phyloP scores from a whole-genome alignment of 2,888 invertebrate species.

The Prenolepis imparis region DNA sequence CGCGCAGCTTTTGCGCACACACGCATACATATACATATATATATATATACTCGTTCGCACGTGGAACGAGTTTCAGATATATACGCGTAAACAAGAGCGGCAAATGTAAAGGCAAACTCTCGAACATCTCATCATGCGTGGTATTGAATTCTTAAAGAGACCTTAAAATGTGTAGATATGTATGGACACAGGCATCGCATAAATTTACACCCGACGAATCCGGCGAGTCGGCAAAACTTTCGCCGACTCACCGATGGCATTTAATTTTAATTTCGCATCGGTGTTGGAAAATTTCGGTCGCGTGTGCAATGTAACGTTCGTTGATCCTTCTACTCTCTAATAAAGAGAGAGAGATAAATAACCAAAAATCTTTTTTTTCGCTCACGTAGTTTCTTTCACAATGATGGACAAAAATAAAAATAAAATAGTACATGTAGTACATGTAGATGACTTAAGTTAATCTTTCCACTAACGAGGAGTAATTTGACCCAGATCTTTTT shows the following conservation, averaged over 20 bases:
- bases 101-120: neutral
- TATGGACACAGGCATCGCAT: neutral
- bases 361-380: neutral
- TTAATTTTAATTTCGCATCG: constrained; percentile 5
- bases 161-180: neutral
- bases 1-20: neutral
- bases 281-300: neutral
- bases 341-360: neutral
- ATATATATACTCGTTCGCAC: neutral
- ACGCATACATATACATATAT: too few species aligned
- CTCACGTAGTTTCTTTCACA: neutral
- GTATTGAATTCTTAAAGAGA: constrained; percentile 28
- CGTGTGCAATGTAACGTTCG: neutral
- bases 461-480: neutral
- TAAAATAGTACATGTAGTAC: too few species aligned
- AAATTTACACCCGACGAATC: constrained; percentile 10
- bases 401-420: neutral
- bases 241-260: neutral
- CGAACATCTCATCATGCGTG: constrained; percentile 23
- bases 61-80: constrained; percentile 10
- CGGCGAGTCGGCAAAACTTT: neutral
- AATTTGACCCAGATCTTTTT: neutral
- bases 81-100: constrained; percentile 18
- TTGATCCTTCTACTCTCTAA: neutral
- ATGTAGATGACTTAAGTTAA: too few species aligned